Base-by-base conservation (phyloP, 2,113 vertebrate genomes). In the Strix uralensis region DNA sequence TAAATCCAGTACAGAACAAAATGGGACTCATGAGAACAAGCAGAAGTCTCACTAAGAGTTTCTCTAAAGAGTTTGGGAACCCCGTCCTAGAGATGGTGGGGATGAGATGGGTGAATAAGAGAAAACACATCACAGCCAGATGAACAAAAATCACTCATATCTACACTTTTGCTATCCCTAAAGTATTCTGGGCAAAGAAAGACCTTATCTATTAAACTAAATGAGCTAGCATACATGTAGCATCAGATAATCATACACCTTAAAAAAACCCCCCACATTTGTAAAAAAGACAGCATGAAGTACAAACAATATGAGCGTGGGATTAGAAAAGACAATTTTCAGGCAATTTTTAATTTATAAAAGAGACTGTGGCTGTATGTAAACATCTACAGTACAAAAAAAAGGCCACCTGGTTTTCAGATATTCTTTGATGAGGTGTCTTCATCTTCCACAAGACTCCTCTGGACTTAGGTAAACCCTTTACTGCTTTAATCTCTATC, bases 71-170 rank as follows among this genome's bases (percentile, higher is more conserved):
- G 51, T 36, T 49, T 63, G 32, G 52, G 36, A 91, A 36, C 8
- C 7, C 42, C 34, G 23, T 54, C 46, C 46, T 47, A 8, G 54
- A 77, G 58, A 49, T 0, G 0, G 49, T 23, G 30, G 42, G 51
- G 83, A 61, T 15, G 34, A 55, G 18, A 16, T 65, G 66, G 17
- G 15, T 46, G 5, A 16, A 81, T 27, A 19, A 32, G 16, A 15
- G 17, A 71, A 81, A 86, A 73, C 5, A 51, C 9, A 19, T 30
- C 71, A 46, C 20, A 58, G 72, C 14, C 77, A 32, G 49, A 65
- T 26, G 22, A 61, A 46, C 21, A 88, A 75, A 82, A 36, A 32
- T n/a, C 36, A 25, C 57, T 67, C 4, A 1, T 17, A 73, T 13
- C 34, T 73, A 72, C 0, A 0, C 12, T 30, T 80, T 75, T 73